phyloP scores from a whole-genome alignment of 2,888 invertebrate species.

The Callimorpha dominula region DNA sequence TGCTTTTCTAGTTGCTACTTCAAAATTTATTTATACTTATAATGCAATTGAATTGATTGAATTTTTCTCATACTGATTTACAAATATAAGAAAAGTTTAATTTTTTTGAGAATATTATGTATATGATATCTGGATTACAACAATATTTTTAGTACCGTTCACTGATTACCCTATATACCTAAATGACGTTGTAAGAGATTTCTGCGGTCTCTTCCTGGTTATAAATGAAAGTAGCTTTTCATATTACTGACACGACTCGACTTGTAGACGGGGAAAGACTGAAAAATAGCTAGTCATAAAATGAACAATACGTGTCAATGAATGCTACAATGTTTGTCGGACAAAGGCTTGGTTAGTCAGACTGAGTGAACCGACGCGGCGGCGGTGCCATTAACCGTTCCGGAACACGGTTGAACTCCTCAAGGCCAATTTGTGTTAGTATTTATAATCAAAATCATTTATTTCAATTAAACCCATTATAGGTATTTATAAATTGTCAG shows the following conservation, averaged over 20 bases:
- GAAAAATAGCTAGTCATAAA: slow-evolving; percentile 1
- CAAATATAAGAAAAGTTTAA: too few relatives aligned
- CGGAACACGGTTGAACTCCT: slow-evolving; percentile 39
- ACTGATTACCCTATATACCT: background rate
- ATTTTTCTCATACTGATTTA: too few relatives aligned
- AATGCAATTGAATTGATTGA: too few relatives aligned
- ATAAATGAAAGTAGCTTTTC: background rate
- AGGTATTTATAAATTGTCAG: too few relatives aligned
- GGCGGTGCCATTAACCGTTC: slow-evolving; percentile 40
- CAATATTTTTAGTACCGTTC: background rate
- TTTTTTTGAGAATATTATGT: too few relatives aligned
- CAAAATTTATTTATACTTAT: too few relatives aligned
- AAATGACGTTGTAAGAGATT: background rate
- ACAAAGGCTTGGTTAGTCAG: slow-evolving; percentile 17
- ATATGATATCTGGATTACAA: background rate
- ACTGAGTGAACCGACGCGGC: background rate
- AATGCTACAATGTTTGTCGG: slow-evolving; percentile 18
- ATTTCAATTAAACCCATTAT: background rate
- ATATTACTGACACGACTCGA: background rate
- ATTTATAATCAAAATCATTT: background rate
- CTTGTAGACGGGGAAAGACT: background rate
- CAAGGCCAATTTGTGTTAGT: slow-evolving; percentile 33
- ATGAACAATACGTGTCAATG: slow-evolving; percentile 1
- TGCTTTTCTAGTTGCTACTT: too few relatives aligned
- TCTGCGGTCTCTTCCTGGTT: background rate